Evolutionary conservation across 2,113 vertebrate genomes (phyloP).

Genomic region (Pachypanchax playfairii): DNA sequence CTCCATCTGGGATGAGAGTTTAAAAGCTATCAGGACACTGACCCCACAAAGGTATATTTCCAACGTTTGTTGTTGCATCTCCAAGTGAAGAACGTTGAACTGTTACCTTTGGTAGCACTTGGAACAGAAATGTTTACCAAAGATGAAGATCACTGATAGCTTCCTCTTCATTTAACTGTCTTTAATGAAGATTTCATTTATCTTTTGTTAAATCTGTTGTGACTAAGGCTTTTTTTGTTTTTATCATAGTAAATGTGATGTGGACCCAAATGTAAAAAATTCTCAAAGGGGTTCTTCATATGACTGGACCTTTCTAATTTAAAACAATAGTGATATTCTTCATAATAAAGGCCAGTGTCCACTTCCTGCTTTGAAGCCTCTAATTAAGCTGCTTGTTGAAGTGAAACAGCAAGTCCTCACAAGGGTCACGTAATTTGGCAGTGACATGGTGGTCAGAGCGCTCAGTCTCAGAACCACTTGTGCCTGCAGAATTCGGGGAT

Average conservation of each 20-base stretch:
- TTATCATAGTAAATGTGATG: too few species aligned
- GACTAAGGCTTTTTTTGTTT: background rate
- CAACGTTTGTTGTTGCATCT: slow-evolving; percentile 6
- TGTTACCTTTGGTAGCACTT: slow-evolving; percentile 24
- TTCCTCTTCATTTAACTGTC: too few species aligned
- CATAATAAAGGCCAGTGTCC: slow-evolving; percentile 24
- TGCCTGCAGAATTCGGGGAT: too few species aligned
- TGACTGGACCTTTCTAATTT: background rate
- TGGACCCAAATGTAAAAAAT: background rate
- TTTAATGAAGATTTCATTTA: too few species aligned
- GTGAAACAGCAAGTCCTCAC: slow-evolving; percentile 31
- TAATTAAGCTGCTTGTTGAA: slow-evolving; percentile 45
- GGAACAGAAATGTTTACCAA: background rate
- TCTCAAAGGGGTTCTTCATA: background rate
- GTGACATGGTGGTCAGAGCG: background rate
- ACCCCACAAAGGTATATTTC: slow-evolving; percentile 19
- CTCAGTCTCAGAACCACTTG: too few species aligned
- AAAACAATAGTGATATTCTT: slow-evolving; percentile 12
- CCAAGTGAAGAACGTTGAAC: slow-evolving; percentile 17
- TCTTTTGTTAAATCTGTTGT: background rate
- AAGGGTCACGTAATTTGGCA: slow-evolving; percentile 28
- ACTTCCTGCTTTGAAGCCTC: slow-evolving; percentile 15
- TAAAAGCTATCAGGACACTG: slow-evolving; percentile 12
- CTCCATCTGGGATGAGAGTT: background rate
- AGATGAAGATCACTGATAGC: background rate